Evolutionary conservation across 2,888 invertebrate species (phyloP), one percentile per base, ranked within the genome.

Genomic region (Nomada fucata): DNA sequence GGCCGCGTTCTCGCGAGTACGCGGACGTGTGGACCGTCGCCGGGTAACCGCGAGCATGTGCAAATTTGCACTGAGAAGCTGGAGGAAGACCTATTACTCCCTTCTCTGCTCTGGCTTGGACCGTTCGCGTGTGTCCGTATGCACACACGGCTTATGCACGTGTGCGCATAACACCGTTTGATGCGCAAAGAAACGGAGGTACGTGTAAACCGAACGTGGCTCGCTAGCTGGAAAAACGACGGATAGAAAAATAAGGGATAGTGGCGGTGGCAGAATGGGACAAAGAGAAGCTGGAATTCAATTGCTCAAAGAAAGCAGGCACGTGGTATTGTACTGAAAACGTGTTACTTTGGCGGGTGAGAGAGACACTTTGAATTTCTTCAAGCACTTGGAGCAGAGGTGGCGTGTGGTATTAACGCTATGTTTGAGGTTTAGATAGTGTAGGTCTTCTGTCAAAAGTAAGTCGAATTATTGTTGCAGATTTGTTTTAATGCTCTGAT

Each of bases 41-140:
- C 64, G 78, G 74, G 77, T 88, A 84, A 86, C 86, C 67, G 77
- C 84, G 74, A 88, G 76, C 83, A 83, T 86, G 84, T 87, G 89
- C 85, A 89, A 89, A 89, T 89, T 89, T 89, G 84, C 89, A 87
- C 76, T 85, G 76, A 79, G 82, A 63, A 81, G 72, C 64, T 76
- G 42, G 68, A 82, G 82, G 78, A 89, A 89, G 86, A 88, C 79
- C 88, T 86, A 89, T 89, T 88, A 89, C 88, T 84, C 83, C 85
- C 77, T 77, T 85, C 83, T 83, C 76, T 76, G 68, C 60, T 26
- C 26, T 70, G 68, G 61, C 64, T 47, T 23, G 57, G 61, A 59
- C 55, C 11, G 42, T 26, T 50, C 59, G 13, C 26, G 65, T 59
- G 53, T 36, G 50, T 26, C 57, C 55, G 60, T 60, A 11, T 77